A percentile compares a stretch with the other conserved stretches of the same genome.
Conservation (phyloP, 1,140 invertebrate species). For the Cotesia glomerata region DNA sequence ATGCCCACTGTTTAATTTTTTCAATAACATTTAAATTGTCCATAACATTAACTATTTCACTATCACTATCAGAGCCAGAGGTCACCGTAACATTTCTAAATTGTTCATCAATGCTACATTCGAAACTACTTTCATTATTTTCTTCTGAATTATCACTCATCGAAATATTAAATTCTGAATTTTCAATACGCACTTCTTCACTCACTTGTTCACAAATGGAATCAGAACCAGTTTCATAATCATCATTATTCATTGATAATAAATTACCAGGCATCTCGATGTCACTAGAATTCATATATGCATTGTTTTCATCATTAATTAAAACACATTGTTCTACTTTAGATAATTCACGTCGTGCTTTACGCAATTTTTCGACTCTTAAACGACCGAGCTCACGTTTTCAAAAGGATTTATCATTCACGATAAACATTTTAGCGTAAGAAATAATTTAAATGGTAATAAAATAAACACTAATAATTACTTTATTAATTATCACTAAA, state of each 20-base stretch:
- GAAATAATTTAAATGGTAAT: not conserved
- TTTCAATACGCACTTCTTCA: not conserved
- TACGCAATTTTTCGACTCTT: not conserved
- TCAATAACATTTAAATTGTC: constrained; percentile 23
- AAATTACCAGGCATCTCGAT: not conserved
- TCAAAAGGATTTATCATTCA: not conserved
- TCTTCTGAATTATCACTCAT: not conserved
- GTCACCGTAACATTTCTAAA: not conserved
- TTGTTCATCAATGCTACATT: not conserved
- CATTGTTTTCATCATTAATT: not conserved
- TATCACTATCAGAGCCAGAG: not conserved
- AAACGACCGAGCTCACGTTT: constrained; percentile 1
- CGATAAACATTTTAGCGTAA: not conserved
- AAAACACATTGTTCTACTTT: not conserved
- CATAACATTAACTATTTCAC: not conserved
- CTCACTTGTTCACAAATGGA: not conserved
- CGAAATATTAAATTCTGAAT: not conserved
- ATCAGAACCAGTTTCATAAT: not conserved
- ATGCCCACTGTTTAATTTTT: constrained; percentile 32
- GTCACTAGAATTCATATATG: not conserved
- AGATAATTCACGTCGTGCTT: not conserved
- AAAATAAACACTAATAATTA: not conserved
- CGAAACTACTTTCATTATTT: not conserved
- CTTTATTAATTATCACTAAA: too few relatives aligned
- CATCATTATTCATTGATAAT: not conserved